Percentiles rank a stretch among this genome's conserved stretches.
phyloP scores from a whole-genome alignment of 64 coral and sea anemone species.

The Dendronephthya gigantea region DNA sequence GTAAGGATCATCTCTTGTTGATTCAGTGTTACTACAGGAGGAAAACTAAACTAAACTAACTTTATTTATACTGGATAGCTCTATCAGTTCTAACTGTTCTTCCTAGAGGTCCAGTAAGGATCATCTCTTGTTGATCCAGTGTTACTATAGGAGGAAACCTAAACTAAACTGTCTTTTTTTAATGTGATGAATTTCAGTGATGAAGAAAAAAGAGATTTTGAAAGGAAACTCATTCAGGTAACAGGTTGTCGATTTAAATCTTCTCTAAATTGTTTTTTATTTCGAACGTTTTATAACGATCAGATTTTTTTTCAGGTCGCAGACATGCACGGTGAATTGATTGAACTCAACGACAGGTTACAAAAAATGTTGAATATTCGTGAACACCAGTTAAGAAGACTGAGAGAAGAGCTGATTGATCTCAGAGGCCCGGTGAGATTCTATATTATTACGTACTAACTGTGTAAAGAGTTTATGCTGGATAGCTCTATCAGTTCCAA shows the following conservation, averaged over 20 bases:
- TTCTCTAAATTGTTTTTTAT: not conserved
- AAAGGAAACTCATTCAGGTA: slow-evolving; percentile 92
- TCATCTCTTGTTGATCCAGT: too few species aligned
- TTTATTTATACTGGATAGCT: too few species aligned
- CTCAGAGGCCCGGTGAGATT: slow-evolving; percentile 77
- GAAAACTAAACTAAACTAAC: too few species aligned
- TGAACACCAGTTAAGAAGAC: slow-evolving; percentile 48
- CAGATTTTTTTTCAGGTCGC: slow-evolving; percentile 45
- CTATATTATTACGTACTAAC: too few species aligned
- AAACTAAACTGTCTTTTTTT: too few species aligned
- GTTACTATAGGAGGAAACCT: too few species aligned
- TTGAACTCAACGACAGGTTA: slow-evolving; percentile 87
- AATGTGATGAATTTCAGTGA: not conserved
- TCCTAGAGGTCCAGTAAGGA: too few species aligned
- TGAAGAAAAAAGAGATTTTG: slow-evolving; percentile 65
- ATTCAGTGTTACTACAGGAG: too few species aligned
- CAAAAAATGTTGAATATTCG: slow-evolving; percentile 56
- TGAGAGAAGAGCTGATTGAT: slow-evolving; percentile 73
- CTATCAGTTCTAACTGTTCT: too few species aligned
- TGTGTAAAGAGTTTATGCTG: too few species aligned
- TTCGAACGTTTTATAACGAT: not conserved
- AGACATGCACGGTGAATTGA: slow-evolving; percentile 91
- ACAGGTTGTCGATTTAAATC: not conserved
- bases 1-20: too few species aligned
- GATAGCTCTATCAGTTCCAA: too few species aligned